Conservation (phyloP, 1,140 invertebrate species). For the Neodiprion fabricii region DNA sequence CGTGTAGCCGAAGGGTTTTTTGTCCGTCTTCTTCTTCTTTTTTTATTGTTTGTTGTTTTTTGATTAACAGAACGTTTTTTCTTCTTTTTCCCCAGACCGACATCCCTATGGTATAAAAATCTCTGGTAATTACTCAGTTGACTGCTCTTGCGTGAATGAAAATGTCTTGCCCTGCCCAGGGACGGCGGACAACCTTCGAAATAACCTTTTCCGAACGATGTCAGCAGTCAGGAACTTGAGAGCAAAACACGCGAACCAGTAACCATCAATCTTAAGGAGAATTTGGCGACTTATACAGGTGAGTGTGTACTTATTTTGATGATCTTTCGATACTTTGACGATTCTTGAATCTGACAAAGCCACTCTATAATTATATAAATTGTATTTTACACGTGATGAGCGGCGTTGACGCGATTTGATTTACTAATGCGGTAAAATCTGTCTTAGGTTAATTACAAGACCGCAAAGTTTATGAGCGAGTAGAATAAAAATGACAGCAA, state of each 20-base stretch:
- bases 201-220: not conserved
- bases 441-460: too few relatives aligned
- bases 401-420: too few relatives aligned
- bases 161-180: not conserved
- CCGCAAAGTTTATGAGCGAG: too few relatives aligned
- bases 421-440: too few relatives aligned
- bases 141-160: not conserved
- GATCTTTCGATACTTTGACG: too few relatives aligned
- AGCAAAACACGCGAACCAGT: not conserved
- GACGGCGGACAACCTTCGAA: not conserved
- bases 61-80: too few relatives aligned
- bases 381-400: too few relatives aligned
- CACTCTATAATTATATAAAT: too few relatives aligned
- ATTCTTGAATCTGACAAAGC: too few relatives aligned
- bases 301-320: not conserved
- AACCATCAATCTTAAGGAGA: not conserved
- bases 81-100: not conserved
- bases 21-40: too few relatives aligned
- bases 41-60: too few relatives aligned
- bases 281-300: not conserved
- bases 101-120: not conserved
- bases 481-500: too few relatives aligned
- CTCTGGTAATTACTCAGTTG: slow-evolving; percentile 1
- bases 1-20: not conserved
- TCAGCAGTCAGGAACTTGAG: not conserved